phyloP scores from a whole-genome alignment of 1,140 invertebrate genomes.

The Bicyclus anynana region DNA sequence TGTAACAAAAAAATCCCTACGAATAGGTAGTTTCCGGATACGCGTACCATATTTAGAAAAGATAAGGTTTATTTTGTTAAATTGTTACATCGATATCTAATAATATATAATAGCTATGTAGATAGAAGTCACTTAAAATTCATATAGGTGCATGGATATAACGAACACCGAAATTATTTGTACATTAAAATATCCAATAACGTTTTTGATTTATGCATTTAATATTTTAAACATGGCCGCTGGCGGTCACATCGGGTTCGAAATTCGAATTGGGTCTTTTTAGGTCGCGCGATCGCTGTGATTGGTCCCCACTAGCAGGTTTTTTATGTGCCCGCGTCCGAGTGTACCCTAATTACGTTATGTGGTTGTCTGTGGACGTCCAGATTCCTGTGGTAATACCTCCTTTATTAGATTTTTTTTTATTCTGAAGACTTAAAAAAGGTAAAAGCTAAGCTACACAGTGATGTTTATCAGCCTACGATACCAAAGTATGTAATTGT shows the following conservation, averaged over 20 bases:
- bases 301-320: slow-evolving; percentile 52
- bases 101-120: background rate
- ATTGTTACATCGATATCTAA: no score
- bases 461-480: no score
- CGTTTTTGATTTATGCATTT: slow-evolving; percentile 69
- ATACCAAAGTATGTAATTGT: no score
- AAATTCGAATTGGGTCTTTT: slow-evolving; percentile 26
- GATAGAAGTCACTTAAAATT: slow-evolving; percentile 38
- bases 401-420: slow-evolving; percentile 42
- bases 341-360: slow-evolving; percentile 62
- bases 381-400: slow-evolving; percentile 33
- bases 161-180: slow-evolving; percentile 47
- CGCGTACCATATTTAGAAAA: no score
- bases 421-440: background rate
- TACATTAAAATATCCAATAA: slow-evolving; percentile 67
- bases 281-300: slow-evolving; percentile 38
- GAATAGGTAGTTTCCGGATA: no score
- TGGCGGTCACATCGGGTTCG: slow-evolving; percentile 49
- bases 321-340: slow-evolving; percentile 44
- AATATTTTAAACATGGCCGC: slow-evolving; percentile 68
- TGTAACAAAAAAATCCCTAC: no score
- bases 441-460: background rate
- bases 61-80: no score
- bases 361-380: slow-evolving; percentile 26
- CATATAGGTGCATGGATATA: slow-evolving; percentile 24